Conservation (phyloP, 2,888 invertebrate genomes). For the Tachina lurida region DNA sequence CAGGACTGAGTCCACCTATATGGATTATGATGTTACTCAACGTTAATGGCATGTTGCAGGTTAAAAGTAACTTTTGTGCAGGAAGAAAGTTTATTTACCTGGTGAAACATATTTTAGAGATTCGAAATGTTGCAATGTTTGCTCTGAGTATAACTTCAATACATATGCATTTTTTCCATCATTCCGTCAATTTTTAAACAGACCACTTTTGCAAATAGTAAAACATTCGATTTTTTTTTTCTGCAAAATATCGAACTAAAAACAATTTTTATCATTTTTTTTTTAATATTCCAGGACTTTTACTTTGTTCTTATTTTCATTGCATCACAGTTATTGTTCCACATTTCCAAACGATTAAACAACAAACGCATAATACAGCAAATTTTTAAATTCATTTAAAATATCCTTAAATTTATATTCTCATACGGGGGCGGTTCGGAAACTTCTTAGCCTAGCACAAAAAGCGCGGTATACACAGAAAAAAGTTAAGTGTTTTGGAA, state of each 20-base stretch:
- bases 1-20: too few species aligned
- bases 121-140: background rate
- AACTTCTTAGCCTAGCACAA: too few species aligned
- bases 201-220: too few species aligned
- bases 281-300: background rate
- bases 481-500: too few species aligned
- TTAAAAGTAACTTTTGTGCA: too few species aligned
- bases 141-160: background rate
- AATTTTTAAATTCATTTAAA: conserved; percentile 50
- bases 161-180: too few species aligned
- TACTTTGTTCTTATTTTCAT: conserved; percentile 21
- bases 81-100: too few species aligned
- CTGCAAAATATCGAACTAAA: background rate
- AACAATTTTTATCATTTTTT: conserved; percentile 8
- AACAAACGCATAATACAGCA: conserved; percentile 74
- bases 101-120: background rate
- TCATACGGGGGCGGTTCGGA: too few species aligned
- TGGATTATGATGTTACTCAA: too few species aligned
- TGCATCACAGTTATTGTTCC: conserved; percentile 54
- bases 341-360: conserved; percentile 79
- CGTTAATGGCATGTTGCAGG: too few species aligned
- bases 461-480: too few species aligned
- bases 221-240: too few species aligned
- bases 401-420: conserved; percentile 31
- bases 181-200: background rate